Base-by-base conservation (phyloP, 2,113 vertebrate genomes). In the Gulo gulo region DNA sequence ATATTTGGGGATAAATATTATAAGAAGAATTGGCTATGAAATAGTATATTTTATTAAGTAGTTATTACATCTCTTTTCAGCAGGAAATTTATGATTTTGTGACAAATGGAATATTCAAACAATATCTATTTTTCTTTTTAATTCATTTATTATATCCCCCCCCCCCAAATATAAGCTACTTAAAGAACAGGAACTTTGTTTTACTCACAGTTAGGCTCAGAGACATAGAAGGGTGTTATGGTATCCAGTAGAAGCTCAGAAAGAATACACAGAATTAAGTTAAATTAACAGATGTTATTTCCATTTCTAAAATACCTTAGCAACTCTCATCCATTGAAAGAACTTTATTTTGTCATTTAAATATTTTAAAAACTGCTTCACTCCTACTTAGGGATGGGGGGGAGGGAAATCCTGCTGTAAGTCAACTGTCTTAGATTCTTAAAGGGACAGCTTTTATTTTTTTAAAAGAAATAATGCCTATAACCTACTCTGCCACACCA, bases 251-350 rank as follows among this genome's bases (percentile, higher is more conserved):
- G 36, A 93, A 29, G 4, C n/a, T 71, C 36, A 84, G 36, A 89
- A 93, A 86, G 67, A 69, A 78, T 36, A 78, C 57, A 36, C 7
- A 88, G 34, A 61, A 81, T 42, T 69, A 69, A 55, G 76, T 55
- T 63, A 69, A 92, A 79, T 52, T 84, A 67, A 67, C 34, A 93
- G 57, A 55, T 57, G n/a, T 9, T 65, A 78, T 81, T 96, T 21
- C 88, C 85, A 97, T 97, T 98, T 98, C 95, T 96, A 98, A 98
- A 98, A 97, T 96, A 97, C 88, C 89, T 97, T 98, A 94, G 92
- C 69, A 92, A 96, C 97, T 97, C 31, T 95, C 74, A 95, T 96
- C 97, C 89, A 45, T n/a, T 59, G 57, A 50, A 86, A 84, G 2
- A 26, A 52, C 8, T 42, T 69, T 42, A 76, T 83, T 94, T 93